These are phyloP conservation scores for Zalophus californianus DNA, from an alignment of 2,797 vertebrate species.

Conservation along the genomic window DNA sequence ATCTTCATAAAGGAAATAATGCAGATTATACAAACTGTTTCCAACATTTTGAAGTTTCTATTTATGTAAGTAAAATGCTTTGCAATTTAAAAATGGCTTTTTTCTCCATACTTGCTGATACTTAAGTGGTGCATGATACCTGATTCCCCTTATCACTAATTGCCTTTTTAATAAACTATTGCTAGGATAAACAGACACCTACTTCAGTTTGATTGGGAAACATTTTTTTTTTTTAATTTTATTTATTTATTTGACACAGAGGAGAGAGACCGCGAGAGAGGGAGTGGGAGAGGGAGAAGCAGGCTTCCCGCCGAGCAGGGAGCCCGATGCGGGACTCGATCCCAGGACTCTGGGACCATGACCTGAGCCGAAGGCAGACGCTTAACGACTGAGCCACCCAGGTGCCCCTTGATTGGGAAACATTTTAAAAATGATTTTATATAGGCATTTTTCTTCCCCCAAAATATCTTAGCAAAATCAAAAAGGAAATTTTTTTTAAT, in stretches of 20 bases:
- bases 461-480: not conserved
- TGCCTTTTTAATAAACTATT: not conserved
- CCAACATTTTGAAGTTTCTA: not conserved
- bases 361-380: too few relatives aligned
- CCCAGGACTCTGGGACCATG: too few relatives aligned
- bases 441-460: not conserved
- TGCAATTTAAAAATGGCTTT: not conserved
- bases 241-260: too few relatives aligned
- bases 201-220: not conserved
- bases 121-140: not conserved
- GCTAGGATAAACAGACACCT: not conserved
- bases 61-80: not conserved
- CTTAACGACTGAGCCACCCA: too few relatives aligned
- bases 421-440: conserved; percentile 17
- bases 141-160: not conserved
- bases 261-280: too few relatives aligned
- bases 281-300: too few relatives aligned
- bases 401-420: not conserved
- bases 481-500: not conserved
- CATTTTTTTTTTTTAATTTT: too few relatives aligned
- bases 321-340: too few relatives aligned
- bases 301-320: too few relatives aligned
- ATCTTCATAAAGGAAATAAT: conserved; percentile 3
- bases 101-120: not conserved
- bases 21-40: not conserved